phyloP scores from a whole-genome alignment of 2,113 vertebrate genomes.

The Asarcornis scutulata region DNA sequence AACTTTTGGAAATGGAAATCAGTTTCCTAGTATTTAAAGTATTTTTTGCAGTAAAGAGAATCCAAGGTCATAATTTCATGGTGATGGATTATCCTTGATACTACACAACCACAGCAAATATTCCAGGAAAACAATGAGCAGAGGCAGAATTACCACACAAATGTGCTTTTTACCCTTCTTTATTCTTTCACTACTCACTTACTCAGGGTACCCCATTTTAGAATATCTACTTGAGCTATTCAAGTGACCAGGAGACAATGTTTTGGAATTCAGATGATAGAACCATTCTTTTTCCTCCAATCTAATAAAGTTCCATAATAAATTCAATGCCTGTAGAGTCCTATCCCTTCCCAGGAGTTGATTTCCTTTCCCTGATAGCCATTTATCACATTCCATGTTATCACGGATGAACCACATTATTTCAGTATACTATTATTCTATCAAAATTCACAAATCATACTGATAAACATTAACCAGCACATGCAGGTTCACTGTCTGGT shows the following conservation, averaged over 20 bases:
- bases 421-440: not conserved
- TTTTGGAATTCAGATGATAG: not conserved
- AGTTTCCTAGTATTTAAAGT: not conserved
- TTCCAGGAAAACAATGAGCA: not conserved
- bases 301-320: not conserved
- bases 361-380: not conserved
- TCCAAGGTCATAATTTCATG: not conserved
- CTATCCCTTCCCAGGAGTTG: not conserved
- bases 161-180: not conserved
- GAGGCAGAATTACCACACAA: not conserved
- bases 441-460: not conserved
- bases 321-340: not conserved
- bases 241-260: not conserved
- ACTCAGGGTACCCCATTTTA: not conserved
- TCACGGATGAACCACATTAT: not conserved
- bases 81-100: not conserved
- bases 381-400: not conserved
- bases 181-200: not conserved
- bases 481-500: not conserved
- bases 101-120: not conserved
- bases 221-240: not conserved
- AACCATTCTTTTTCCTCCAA: too few relatives aligned
- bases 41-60: not conserved
- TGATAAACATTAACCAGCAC: not conserved
- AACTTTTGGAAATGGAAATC: not conserved